A percentile compares a stretch with the other conserved stretches of the same genome.
These are phyloP conservation scores for Eupithecia subfuscata DNA, from an alignment of 2,888 invertebrate genomes.

Conservation along the genomic window DNA sequence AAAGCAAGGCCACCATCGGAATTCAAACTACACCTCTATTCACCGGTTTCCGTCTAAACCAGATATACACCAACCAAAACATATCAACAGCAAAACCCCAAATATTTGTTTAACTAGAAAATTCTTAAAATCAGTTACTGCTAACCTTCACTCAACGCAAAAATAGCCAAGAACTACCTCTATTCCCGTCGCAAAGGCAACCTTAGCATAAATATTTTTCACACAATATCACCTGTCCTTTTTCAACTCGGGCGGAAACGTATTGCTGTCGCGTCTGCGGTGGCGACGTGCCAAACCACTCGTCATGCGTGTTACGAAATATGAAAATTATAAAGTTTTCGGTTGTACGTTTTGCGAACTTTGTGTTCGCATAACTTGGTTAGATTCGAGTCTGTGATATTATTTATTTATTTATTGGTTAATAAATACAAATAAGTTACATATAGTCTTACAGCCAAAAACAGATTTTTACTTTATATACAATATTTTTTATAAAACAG, in stretches of 20 bases:
- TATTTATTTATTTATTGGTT: not conserved
- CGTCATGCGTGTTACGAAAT: slow-evolving; percentile 75
- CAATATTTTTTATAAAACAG: too few relatives aligned
- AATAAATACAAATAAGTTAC: too few relatives aligned
- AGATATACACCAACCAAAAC: slow-evolving; percentile 27
- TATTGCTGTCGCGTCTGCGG: slow-evolving; percentile 67
- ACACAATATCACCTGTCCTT: slow-evolving; percentile 78
- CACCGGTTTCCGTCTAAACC: not conserved
- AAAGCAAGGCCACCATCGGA: not conserved
- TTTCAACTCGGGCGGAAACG: slow-evolving; percentile 67
- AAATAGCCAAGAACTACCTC: slow-evolving; percentile 67
- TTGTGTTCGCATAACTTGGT: not conserved
- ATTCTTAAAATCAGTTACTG: slow-evolving; percentile 48
- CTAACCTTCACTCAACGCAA: slow-evolving; percentile 74
- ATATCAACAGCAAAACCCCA: slow-evolving; percentile 19
- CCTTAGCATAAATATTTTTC: slow-evolving; percentile 82
- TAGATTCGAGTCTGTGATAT: not conserved
- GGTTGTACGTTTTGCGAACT: slow-evolving; percentile 55
- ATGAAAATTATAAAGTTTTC: slow-evolving; percentile 66
- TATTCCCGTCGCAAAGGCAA: slow-evolving; percentile 69
- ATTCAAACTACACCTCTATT: not conserved
- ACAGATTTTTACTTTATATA: too few relatives aligned
- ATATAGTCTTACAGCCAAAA: too few relatives aligned
- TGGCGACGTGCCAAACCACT: slow-evolving; percentile 72
- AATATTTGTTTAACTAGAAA: slow-evolving; percentile 45